A percentile compares a stretch with the other conserved stretches of the same genome.
Evolutionary conservation across 2,888 invertebrate genomes (phyloP).

Genomic region (Chouioia cunea): DNA sequence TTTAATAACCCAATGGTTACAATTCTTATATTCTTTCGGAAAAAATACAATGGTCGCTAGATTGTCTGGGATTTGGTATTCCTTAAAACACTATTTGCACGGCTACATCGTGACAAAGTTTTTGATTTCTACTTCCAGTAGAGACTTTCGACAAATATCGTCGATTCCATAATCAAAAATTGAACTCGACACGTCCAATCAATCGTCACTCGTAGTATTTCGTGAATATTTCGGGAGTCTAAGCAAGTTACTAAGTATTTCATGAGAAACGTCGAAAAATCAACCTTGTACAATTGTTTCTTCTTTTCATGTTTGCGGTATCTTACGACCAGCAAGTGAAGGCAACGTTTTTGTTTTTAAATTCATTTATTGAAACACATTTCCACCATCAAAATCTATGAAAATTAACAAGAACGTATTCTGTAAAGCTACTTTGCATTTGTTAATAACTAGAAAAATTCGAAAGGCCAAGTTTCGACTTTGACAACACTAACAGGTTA

Average conservation of each 20-base stretch:
- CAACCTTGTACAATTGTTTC: slow-evolving; percentile 54
- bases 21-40: background rate
- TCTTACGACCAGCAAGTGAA: slow-evolving; percentile 55
- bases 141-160: slow-evolving; percentile 36
- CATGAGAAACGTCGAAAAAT: slow-evolving; percentile 50
- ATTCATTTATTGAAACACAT: slow-evolving; percentile 43
- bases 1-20: background rate
- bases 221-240: slow-evolving; percentile 29
- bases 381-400: slow-evolving; percentile 41
- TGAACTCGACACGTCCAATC: background rate
- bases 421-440: slow-evolving; percentile 19
- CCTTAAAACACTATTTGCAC: too few relatives aligned
- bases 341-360: slow-evolving; percentile 55
- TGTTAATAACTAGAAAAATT: slow-evolving; percentile 14
- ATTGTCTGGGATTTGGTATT: slow-evolving; percentile 6
- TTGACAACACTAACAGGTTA: slow-evolving; percentile 4
- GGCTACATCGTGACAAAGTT: too few relatives aligned
- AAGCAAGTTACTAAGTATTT: slow-evolving; percentile 45
- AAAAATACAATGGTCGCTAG: slow-evolving; percentile 25
- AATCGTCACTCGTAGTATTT: slow-evolving; percentile 30
- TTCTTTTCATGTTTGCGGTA: slow-evolving; percentile 52
- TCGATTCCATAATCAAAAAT: background rate
- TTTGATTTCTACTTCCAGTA: slow-evolving; percentile 33
- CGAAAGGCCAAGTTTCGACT: slow-evolving; percentile 21
- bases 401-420: slow-evolving; percentile 49